These are phyloP conservation scores for Tipula lateralis DNA, from an alignment of 2,888 invertebrate species.

Conservation along the genomic window DNA sequence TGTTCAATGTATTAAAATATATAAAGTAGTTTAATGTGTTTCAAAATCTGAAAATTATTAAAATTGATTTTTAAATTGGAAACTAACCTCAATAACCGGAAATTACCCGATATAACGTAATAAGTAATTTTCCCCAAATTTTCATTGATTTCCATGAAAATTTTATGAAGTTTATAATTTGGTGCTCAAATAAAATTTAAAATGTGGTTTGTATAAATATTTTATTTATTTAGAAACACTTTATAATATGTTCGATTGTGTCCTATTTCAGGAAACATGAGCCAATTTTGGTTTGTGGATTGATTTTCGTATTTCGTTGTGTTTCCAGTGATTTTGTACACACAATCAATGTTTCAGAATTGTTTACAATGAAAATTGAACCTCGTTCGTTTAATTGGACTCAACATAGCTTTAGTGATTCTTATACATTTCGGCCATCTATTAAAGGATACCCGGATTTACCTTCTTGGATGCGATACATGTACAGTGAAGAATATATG, in stretches of 20 bases:
- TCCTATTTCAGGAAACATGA: background rate
- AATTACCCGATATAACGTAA: background rate
- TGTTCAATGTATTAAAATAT: too few relatives aligned
- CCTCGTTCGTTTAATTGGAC: slow-evolving; percentile 79
- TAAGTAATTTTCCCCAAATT: background rate
- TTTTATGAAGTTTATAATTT: background rate
- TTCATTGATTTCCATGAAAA: background rate
- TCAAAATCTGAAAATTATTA: too few relatives aligned
- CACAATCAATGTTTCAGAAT: slow-evolving; percentile 53
- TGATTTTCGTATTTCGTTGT: background rate
- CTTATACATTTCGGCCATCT: slow-evolving; percentile 63
- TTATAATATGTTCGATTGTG: background rate
- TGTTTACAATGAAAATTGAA: slow-evolving; percentile 72
- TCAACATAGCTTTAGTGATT: slow-evolving; percentile 44
- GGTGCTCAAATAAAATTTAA: background rate
- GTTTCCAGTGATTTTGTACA: background rate
- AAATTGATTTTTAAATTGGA: too few relatives aligned
- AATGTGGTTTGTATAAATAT: background rate
- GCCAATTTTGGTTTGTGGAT: background rate
- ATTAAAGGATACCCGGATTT: slow-evolving; percentile 74
- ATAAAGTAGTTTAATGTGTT: too few relatives aligned
- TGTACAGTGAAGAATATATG: slow-evolving; percentile 71
- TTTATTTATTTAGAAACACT: background rate
- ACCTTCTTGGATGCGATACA: slow-evolving; percentile 80
- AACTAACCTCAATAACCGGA: background rate